Base-by-base conservation (phyloP, 1,140 invertebrate genomes). In the Hetaerina americana region DNA sequence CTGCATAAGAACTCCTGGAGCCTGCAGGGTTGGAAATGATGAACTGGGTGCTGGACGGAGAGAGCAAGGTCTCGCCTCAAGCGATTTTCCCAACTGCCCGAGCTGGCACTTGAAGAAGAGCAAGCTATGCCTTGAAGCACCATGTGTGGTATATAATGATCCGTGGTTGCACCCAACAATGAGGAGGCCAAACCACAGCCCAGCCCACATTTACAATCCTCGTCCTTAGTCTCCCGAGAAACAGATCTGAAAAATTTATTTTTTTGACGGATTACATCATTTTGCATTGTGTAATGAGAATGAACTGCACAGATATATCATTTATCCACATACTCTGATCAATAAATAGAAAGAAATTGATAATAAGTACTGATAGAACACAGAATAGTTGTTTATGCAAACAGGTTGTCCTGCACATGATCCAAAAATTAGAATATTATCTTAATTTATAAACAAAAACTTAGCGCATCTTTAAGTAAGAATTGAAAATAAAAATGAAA, bases 91-190 rank as follows among this genome's bases (percentile, higher is more conserved):
- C 85, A 84, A 70, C 83, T 80, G n/a, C 79, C 80, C 67, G 79
- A 69, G 26, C 73, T 74, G 72, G 81, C 77, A 27, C 76, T 77
- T 2, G 81, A 78, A 5, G 2, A 15, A 57, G 40, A 57, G 22
- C 15, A 57, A 5, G 40, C 2, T 18, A 57, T 57, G 76, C 89
- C 88, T 82, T 91, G 90, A 5, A 91, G 79, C 24, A 89, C 87
- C 83, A 90, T 88, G 81, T 92, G 89, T 74, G 90, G 87, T 75
- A 90, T 84, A 79, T 92, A 93, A 78, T 88, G 87, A 78, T 90
- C 86, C 68, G 85, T 85, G 70, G 88, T 81, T 70, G 85, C 87
- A 5, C 88, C 86, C 57, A 92, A 79, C 31, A 91, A 77, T 26
- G 88, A 87, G 26, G 80, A 76, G 70, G 82, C 80, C 73, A 82